Evolutionary conservation across 2,888 invertebrate genomes (phyloP).

Genomic region (Ophion ellenae): DNA sequence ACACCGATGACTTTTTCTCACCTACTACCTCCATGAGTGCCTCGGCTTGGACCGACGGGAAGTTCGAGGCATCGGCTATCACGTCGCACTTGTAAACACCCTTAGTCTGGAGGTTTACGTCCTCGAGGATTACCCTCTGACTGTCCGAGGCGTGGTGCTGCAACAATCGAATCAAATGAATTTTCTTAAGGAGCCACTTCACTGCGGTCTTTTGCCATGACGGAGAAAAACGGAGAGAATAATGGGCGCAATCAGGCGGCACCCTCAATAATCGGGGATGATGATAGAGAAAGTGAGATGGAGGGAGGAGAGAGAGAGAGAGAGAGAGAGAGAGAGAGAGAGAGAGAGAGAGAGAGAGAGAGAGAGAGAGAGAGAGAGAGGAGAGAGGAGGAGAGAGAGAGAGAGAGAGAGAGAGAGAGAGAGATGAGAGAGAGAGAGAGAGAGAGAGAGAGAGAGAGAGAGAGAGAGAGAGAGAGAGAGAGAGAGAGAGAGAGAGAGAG

Average conservation of each 20-base stretch:
- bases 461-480: too few relatives aligned
- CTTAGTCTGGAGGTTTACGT: conserved; percentile 82
- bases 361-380: too few relatives aligned
- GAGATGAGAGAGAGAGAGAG: too few relatives aligned
- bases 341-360: too few relatives aligned
- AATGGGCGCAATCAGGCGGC: not conserved
- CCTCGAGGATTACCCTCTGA: conserved; percentile 80
- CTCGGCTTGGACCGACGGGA: conserved; percentile 83
- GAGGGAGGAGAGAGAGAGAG: too few relatives aligned
- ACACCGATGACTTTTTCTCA: conserved; percentile 76
- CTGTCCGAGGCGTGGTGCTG: conserved; percentile 82
- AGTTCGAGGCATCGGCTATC: conserved; percentile 84
- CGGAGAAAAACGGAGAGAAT: conserved; percentile 2
- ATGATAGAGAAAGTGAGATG: not conserved
- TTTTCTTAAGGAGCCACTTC: conserved; percentile 15
- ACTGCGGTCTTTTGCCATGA: not conserved
- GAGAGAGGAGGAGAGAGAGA: too few relatives aligned
- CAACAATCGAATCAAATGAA: conserved; percentile 62
- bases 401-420: too few relatives aligned
- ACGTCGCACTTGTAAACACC: conserved; percentile 85
- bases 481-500: too few relatives aligned
- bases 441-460: too few relatives aligned
- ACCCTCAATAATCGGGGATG: conserved; percentile 20
- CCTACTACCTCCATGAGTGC: conserved; percentile 85
- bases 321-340: too few relatives aligned